phyloP scores from a whole-genome alignment of 2,888 invertebrate species.

The Tipula unca region DNA sequence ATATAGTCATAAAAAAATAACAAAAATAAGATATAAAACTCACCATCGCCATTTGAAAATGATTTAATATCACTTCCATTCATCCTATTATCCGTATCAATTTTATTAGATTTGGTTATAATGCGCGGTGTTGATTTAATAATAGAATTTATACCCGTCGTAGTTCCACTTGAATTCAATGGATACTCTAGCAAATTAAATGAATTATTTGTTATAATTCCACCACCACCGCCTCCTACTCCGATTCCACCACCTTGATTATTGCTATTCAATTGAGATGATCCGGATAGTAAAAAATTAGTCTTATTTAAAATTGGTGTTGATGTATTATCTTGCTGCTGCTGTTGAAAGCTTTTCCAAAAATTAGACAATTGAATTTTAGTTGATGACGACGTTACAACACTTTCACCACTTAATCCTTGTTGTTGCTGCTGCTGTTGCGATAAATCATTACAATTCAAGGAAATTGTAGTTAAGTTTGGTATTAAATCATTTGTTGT shows the following conservation, averaged over 20 bases:
- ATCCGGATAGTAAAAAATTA: slow-evolving; percentile 9
- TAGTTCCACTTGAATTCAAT: not conserved
- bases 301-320: slow-evolving; percentile 18
- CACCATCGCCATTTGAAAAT: not conserved
- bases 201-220: not conserved
- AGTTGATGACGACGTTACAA: not conserved
- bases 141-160: not conserved
- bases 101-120: slow-evolving; percentile 3
- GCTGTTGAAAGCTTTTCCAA: slow-evolving; percentile 15
- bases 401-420: not conserved
- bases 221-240: not conserved
- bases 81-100: not conserved
- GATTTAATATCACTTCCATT: slow-evolving; percentile 17
- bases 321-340: not conserved
- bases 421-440: not conserved
- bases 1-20: not conserved
- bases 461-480: not conserved
- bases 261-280: not conserved
- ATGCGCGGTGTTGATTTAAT: slow-evolving; percentile 16
- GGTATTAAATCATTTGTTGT: not conserved
- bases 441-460: not conserved
- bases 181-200: slow-evolving; percentile 2
- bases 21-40: not conserved
- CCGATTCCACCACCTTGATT: not conserved
- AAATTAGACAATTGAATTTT: not conserved